Base-by-base conservation (phyloP, 1,140 invertebrate species). In the Meloidogyne floridensis region DNA sequence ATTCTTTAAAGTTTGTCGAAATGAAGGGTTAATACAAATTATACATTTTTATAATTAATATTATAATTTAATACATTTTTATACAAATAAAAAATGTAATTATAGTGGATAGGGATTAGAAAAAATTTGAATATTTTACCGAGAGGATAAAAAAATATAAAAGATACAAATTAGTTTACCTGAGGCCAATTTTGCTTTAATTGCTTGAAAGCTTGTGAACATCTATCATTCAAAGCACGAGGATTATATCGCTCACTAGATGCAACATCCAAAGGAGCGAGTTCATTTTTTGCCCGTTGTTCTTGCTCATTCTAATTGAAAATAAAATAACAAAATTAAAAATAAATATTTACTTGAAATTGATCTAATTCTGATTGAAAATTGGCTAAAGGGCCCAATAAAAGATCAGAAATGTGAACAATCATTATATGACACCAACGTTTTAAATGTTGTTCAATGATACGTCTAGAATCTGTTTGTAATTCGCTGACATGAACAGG, bases 401-500 rank as follows among this genome's bases (percentile, higher is more conserved):
- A 72, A 53, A 88, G 69, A 20, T 80, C 81, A 65, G 81, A 73
- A 10, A 88, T 80, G 59, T 83, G 75, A 65, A 70, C n/a, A 79
- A 87, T 87, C 73, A 87, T 73, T 11, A 82, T 53, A 47, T 88
- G 87, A 70, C 86, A 87, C 76, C 84, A 81, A 11, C 86, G 84
- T 53, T 84, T 87, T 71, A 89, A 56, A 51, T 86, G 81, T 8
- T 77, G 59, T 65, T 89, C 88, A 65, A 89, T 84, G n/a, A 90
- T 85, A 51, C 86, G 77, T 20, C 89, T 83, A 76, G 85, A 84
- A 73, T 89, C 88, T 20, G 84, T 84, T 71, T 87, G 83, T 11
- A 84, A 76, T 81, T 89, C 88, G 32, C 82, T 85, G 10, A 90
- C 80, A 56, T 90, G 89, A 5, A 89, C 82, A 8, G 88, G 88